These are phyloP conservation scores for Nannobrachium achirus DNA, from an alignment of 2,113 vertebrate species.

Conservation along the genomic window DNA sequence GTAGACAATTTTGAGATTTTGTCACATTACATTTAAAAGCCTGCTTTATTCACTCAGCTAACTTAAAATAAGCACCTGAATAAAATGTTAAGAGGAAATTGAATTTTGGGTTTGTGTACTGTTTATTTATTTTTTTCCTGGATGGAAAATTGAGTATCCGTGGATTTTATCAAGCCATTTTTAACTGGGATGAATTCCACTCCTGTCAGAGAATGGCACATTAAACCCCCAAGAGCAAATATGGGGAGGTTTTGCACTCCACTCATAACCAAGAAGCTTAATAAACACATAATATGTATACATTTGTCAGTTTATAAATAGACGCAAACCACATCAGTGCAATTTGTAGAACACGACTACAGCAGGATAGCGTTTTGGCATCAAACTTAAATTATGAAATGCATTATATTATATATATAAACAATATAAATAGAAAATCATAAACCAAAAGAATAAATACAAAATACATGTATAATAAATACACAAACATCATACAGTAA, in stretches of 20 bases:
- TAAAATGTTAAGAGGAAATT: conserved; percentile 33
- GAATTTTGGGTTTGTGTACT: conserved; percentile 42
- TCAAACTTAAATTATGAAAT: conserved; percentile 70
- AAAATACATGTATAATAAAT: conserved; percentile 65
- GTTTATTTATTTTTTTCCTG: conserved; percentile 24
- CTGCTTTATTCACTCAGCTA: conserved; percentile 33
- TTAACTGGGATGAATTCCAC: conserved; percentile 14
- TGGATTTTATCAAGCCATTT: too few species aligned
- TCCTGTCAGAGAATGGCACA: conserved; percentile 62
- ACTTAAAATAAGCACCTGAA: conserved; percentile 66
- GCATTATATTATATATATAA: conserved; percentile 44
- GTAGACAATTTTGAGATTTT: conserved; percentile 52
- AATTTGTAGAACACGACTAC: conserved; percentile 66
- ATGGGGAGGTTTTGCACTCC: conserved; percentile 82
- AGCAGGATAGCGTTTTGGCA: conserved; percentile 72
- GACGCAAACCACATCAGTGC: conserved; percentile 73
- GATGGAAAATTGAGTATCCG: background rate
- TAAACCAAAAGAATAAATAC: conserved; percentile 63
- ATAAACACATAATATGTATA: conserved; percentile 70
- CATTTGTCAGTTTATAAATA: conserved; percentile 77
- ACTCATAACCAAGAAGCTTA: conserved; percentile 67
- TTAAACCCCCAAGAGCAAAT: conserved; percentile 72
- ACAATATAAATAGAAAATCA: conserved; percentile 31
- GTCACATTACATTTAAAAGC: background rate
- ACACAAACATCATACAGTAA: conserved; percentile 76